Conservation (phyloP, 2,888 invertebrate genomes). For the Amphipoea lucens region DNA sequence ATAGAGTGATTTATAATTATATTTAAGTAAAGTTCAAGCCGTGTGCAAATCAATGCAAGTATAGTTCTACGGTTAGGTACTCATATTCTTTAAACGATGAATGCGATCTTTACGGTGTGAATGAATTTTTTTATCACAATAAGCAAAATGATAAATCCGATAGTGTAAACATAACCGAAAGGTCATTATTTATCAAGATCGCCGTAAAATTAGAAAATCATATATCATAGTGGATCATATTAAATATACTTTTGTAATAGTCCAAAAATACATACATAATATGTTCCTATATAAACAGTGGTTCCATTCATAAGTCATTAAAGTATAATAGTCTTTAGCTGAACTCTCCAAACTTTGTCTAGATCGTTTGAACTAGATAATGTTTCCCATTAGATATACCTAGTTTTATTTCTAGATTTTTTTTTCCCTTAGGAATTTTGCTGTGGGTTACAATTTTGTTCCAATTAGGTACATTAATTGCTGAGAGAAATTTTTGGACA, state of each 20-base stretch:
- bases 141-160: not conserved
- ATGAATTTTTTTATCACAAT: constrained; percentile 7
- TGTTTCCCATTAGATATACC: not conserved
- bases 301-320: not conserved
- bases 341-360: not conserved
- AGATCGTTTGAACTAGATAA: not conserved
- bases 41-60: constrained; percentile 16
- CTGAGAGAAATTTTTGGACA: not conserved
- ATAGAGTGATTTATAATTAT: constrained; percentile 13
- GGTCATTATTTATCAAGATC: constrained; percentile 1
- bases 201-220: not conserved
- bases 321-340: too few species aligned
- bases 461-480: constrained; percentile 12
- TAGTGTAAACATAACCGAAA: not conserved
- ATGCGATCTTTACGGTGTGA: constrained; percentile 9
- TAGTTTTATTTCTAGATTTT: not conserved
- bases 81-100: constrained; percentile 8
- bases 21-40: not conserved
- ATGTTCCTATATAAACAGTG: not conserved
- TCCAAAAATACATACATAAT: not conserved
- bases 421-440: not conserved
- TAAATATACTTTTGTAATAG: not conserved
- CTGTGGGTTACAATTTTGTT: constrained; percentile 37
- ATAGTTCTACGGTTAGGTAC: not conserved
- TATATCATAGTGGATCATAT: not conserved